These are phyloP conservation scores for Tribolium madens DNA, from an alignment of 1,140 invertebrate genomes.

Conservation along the genomic window DNA sequence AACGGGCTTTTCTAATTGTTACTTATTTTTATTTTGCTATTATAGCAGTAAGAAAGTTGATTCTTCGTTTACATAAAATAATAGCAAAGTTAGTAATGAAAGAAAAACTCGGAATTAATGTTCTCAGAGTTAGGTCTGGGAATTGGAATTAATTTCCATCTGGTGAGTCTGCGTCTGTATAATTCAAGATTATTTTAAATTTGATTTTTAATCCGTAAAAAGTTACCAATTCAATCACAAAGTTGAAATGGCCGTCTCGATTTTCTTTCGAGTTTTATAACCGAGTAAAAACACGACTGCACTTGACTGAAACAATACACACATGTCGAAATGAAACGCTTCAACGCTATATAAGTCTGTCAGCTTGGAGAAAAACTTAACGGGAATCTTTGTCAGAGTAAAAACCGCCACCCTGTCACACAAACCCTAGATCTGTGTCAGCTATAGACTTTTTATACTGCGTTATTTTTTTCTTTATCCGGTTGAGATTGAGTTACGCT, in stretches of 20 bases:
- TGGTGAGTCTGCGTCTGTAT: background rate
- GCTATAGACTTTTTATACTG: constrained; percentile 31
- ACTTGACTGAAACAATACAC: constrained; percentile 47
- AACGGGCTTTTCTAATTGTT: background rate
- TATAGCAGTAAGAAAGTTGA: background rate
- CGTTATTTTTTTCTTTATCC: constrained; percentile 34
- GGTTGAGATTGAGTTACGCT: constrained; percentile 22
- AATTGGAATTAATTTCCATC: constrained; percentile 21
- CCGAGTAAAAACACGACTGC: constrained; percentile 36
- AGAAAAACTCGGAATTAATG: background rate
- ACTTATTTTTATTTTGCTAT: background rate
- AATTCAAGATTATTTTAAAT: constrained; percentile 24
- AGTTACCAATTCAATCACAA: constrained; percentile 35
- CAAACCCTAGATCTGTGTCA: constrained; percentile 37
- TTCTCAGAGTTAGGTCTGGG: constrained; percentile 6
- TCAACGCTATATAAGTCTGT: constrained; percentile 41
- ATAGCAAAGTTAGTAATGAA: background rate
- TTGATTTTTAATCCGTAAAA: constrained; percentile 20
- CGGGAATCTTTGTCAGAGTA: constrained; percentile 38
- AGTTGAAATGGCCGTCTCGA: constrained; percentile 39
- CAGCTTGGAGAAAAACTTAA: constrained; percentile 40
- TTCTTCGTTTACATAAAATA: background rate
- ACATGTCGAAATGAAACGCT: constrained; percentile 45
- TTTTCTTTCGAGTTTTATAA: constrained; percentile 18
- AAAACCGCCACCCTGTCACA: constrained; percentile 45